These are phyloP conservation scores for Scyliorhinus canicula DNA, from an alignment of 2,797 vertebrate species.

Conservation along the genomic window DNA sequence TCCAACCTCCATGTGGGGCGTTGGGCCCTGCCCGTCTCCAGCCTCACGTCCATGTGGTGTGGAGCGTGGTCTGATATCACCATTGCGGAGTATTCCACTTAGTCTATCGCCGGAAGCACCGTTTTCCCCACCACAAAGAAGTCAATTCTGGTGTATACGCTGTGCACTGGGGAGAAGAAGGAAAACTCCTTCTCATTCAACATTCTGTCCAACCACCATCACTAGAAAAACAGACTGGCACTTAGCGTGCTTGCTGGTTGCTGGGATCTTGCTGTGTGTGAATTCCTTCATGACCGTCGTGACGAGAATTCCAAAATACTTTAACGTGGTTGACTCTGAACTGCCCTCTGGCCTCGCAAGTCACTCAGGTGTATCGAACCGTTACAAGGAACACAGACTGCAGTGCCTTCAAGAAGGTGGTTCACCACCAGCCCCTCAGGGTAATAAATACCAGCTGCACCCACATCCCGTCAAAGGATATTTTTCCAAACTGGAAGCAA, in stretches of 20 bases:
- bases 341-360: background rate
- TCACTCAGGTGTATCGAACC: background rate
- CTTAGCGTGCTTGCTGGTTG: background rate
- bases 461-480: background rate
- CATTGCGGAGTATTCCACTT: too few species aligned
- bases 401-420: background rate
- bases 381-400: background rate
- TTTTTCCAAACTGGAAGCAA: background rate
- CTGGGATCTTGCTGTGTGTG: background rate
- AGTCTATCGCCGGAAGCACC: too few species aligned
- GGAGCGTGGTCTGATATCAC: too few species aligned
- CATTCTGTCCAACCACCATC: background rate
- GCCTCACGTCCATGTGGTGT: too few species aligned
- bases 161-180: too few species aligned
- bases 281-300: background rate
- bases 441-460: background rate
- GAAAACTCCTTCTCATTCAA: too few species aligned
- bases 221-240: background rate
- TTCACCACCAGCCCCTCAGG: background rate
- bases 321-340: background rate
- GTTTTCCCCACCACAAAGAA: too few species aligned
- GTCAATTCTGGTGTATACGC: too few species aligned
- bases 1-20: too few species aligned
- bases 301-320: background rate
- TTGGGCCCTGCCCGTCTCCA: too few species aligned